These are phyloP conservation scores for Leuctra nigra DNA, from an alignment of 2,888 invertebrate species.

Conservation along the genomic window DNA sequence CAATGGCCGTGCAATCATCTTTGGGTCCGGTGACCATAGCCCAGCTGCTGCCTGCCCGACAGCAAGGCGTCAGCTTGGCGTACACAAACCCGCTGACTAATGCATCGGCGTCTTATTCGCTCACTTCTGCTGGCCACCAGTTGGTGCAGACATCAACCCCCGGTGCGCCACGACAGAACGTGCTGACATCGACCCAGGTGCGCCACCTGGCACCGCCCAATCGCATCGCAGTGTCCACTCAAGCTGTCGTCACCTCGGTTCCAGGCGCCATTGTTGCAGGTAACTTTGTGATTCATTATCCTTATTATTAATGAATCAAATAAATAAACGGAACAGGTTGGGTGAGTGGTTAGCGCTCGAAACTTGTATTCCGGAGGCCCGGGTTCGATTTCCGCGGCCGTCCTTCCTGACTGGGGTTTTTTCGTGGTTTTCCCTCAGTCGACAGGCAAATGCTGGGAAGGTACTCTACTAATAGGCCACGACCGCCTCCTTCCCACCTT, in stretches of 20 bases:
- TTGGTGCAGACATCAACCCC: conserved; percentile 8
- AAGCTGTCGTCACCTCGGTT: conserved; percentile 3
- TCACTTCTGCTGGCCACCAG: neutral
- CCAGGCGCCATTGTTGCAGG: conserved; percentile 20
- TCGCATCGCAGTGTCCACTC: conserved; percentile 16
- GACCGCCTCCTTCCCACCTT: too few species aligned
- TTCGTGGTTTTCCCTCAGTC: too few species aligned
- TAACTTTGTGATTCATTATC: too few species aligned
- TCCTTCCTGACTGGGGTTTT: too few species aligned
- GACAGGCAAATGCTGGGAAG: too few species aligned
- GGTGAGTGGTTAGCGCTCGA: too few species aligned
- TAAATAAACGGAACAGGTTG: too few species aligned
- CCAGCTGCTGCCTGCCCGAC: conserved; percentile 25
- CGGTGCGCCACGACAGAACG: neutral
- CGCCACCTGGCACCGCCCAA: neutral
- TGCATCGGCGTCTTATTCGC: conserved; percentile 8
- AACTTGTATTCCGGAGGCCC: too few species aligned
- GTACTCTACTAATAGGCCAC: too few species aligned
- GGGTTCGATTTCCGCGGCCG: too few species aligned
- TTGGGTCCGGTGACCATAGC: conserved; percentile 26
- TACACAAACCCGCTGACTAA: conserved; percentile 21
- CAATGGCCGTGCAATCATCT: conserved; percentile 16
- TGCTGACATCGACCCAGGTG: neutral
- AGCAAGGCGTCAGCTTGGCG: conserved; percentile 16
- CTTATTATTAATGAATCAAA: too few species aligned